Conservation (phyloP, 2,888 invertebrate genomes). For the Kuschelorhynchus macadamiae region DNA sequence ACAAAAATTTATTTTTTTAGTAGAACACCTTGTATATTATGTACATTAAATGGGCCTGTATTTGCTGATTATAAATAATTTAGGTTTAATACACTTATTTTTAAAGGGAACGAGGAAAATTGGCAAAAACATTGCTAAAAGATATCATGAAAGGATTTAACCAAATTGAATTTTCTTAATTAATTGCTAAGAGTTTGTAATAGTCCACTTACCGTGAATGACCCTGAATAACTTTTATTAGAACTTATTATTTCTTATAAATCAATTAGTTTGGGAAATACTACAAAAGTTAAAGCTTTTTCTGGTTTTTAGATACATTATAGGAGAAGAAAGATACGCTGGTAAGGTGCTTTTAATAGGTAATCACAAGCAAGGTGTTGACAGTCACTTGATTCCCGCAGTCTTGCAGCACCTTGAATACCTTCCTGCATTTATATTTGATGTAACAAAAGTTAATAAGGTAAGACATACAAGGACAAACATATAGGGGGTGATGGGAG, state of each 20-base stretch:
- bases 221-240: too few relatives aligned
- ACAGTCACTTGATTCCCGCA: slow-evolving; percentile 75
- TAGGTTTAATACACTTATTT: not conserved
- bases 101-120: not conserved
- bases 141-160: too few relatives aligned
- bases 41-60: too few relatives aligned
- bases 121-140: not conserved
- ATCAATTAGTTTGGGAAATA: too few relatives aligned
- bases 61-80: too few relatives aligned
- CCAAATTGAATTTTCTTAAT: too few relatives aligned
- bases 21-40: too few relatives aligned
- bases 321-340: slow-evolving; percentile 62
- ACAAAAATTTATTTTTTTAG: too few relatives aligned
- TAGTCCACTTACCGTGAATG: too few relatives aligned
- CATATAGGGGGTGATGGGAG: too few relatives aligned
- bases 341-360: slow-evolving; percentile 64
- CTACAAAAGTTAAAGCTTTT: slow-evolving; percentile 14
- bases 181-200: too few relatives aligned
- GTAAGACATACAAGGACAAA: slow-evolving; percentile 31
- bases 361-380: slow-evolving; percentile 70
- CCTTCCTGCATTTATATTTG: slow-evolving; percentile 68
- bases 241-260: too few relatives aligned
- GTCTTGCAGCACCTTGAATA: slow-evolving; percentile 73
- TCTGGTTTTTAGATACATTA: slow-evolving; percentile 56
- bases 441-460: slow-evolving; percentile 56